These are phyloP conservation scores for Drosophila jambulina DNA, from an alignment of 1,140 invertebrate species.

Conservation along the genomic window DNA sequence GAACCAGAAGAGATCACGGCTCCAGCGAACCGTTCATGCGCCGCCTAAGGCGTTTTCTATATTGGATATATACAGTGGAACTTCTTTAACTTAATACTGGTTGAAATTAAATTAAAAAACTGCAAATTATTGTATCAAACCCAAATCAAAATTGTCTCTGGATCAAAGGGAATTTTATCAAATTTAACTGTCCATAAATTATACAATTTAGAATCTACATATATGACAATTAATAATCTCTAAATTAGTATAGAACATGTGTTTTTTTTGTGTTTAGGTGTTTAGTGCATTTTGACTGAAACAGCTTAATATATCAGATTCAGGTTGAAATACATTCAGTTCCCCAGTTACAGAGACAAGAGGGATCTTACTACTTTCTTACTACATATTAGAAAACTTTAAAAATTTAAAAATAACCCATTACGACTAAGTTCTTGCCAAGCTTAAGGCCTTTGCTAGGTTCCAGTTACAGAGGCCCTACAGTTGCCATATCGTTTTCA, in stretches of 20 bases:
- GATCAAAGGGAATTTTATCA: neutral
- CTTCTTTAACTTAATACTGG: neutral
- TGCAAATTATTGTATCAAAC: too few relatives aligned
- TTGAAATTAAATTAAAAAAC: too few relatives aligned
- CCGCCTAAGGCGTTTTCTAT: constrained; percentile 25
- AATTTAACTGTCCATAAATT: too few relatives aligned
- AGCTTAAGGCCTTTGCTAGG: neutral
- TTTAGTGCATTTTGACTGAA: neutral
- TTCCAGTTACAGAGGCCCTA: neutral
- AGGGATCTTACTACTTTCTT: neutral
- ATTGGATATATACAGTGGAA: neutral
- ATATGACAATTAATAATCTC: neutral
- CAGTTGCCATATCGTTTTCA: neutral
- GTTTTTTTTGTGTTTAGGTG: too few relatives aligned
- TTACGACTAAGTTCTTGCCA: neutral
- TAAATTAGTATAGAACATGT: neutral
- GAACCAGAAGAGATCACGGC: constrained; percentile 34
- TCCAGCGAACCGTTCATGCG: constrained; percentile 35
- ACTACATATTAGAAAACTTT: neutral
- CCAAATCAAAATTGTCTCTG: neutral
- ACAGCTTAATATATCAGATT: neutral
- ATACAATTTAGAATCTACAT: neutral
- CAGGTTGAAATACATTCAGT: neutral
- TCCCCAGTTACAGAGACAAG: neutral
- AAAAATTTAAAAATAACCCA: too few relatives aligned